Evolutionary conservation across 1,140 invertebrate species (phyloP), one percentile per base, ranked within the genome.

Genomic region (Coenobita brevimanus): DNA sequence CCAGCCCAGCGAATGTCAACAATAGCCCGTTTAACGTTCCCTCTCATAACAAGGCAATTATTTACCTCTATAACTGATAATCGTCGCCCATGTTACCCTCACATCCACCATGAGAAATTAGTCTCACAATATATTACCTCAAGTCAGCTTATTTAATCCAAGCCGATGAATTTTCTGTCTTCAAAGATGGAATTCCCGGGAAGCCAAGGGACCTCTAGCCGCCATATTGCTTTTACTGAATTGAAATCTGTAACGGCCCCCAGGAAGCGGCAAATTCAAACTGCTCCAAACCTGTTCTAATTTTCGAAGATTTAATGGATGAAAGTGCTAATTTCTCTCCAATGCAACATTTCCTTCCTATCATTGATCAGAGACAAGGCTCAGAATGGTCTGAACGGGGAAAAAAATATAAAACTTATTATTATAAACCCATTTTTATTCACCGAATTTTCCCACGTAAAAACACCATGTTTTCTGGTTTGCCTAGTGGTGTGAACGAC

Each of bases 201-300:
- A 38, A 15, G 73, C 33, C 33, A 38, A 21, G 73, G 15, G 41
- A 13, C 73, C 73, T 46, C 15, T 38, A n/a, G 73, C 38, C 27
- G 73, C 73, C 73, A 76, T 76, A 46, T 76, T 76, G 30, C 73
- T 46, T 76, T 46, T 10, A 76, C 73, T 76, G 73, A 46, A 38
- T 76, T 76, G 73, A 76, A 76, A 30, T 15, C 13, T 33, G 6
- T 24, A 43, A 76, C 41, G 38, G 38, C 38, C 73, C 73, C 38
- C 41, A 38, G 8, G 8, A 2, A 38, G 38, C 73, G 73, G 33
- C 73, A 76, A 41, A 8, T 76, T 76, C 41, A 76, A 76, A 76
- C 41, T 67, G 8, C n/a, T 10, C 6, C 8, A 67, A 33, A 67
- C 64, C 64, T n/a, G 64, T 24, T 24, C 30, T n/a, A n/a, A n/a